These are phyloP conservation scores for Proteles cristata DNA, from an alignment of 2,113 vertebrate species.

Conservation along the genomic window DNA sequence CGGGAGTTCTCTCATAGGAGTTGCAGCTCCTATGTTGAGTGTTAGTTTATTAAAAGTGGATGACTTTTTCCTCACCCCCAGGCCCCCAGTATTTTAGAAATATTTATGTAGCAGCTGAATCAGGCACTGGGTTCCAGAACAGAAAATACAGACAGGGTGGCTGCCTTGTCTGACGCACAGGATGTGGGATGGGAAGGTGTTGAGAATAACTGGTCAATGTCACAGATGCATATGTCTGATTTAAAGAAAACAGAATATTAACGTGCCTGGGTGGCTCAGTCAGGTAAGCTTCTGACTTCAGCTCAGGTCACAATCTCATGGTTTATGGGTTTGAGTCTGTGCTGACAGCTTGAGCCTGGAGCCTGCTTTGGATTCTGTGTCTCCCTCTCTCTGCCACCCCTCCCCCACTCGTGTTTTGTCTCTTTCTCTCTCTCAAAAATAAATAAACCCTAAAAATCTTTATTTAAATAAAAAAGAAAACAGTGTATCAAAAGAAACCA, in stretches of 20 bases:
- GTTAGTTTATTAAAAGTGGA: not conserved
- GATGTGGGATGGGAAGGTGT: not conserved
- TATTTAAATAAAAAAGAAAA: not conserved
- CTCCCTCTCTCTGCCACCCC: not conserved
- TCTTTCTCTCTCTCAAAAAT: not conserved
- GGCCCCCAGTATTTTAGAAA: not conserved
- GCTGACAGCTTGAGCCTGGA: not conserved
- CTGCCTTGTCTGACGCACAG: not conserved
- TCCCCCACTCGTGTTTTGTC: fast-evolving
- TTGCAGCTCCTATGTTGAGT: not conserved
- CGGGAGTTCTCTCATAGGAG: not conserved
- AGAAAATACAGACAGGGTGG: not conserved
- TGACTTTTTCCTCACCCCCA: not conserved
- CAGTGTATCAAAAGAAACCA: not conserved
- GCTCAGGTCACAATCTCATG: not conserved
- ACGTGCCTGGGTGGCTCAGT: not conserved
- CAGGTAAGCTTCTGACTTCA: fast-evolving
- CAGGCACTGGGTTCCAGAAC: not conserved
- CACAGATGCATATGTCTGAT: not conserved
- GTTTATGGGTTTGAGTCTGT: not conserved
- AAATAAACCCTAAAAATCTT: no score
- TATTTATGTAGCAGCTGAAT: not conserved
- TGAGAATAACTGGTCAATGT: not conserved
- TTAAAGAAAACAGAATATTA: not conserved
- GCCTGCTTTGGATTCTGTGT: not conserved